Evolutionary conservation across 2,797 vertebrate genomes (phyloP).

Genomic region (Micromesistius poutassou): DNA sequence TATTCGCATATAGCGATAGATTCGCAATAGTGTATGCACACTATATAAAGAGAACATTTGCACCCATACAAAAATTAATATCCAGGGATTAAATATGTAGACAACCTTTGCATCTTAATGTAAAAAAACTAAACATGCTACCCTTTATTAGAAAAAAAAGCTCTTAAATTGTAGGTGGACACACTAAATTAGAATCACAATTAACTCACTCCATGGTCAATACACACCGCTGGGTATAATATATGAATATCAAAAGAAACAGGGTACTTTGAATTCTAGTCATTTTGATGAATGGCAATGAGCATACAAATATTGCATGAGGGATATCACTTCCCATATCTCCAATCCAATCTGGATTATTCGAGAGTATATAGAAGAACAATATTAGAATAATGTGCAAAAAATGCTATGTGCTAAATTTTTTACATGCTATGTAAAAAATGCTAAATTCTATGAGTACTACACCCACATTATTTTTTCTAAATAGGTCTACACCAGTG

Average conservation of each 20-base stretch:
- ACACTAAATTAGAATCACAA: background rate
- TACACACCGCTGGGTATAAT: background rate
- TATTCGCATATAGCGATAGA: no score
- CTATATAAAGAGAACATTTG: background rate
- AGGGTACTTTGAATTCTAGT: background rate
- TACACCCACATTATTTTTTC: background rate
- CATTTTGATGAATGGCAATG: background rate
- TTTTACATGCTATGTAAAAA: no score
- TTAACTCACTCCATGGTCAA: background rate
- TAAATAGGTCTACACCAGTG: background rate
- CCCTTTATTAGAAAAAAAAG: background rate
- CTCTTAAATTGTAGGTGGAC: background rate
- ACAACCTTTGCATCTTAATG: background rate
- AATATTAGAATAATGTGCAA: slow-evolving; percentile 3
- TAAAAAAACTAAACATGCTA: background rate
- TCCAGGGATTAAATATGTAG: background rate
- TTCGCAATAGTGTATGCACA: background rate
- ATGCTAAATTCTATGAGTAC: background rate
- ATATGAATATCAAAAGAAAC: background rate
- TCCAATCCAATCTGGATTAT: background rate
- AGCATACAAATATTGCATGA: background rate
- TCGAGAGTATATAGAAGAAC: background rate
- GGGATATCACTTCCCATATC: background rate
- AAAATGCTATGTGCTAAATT: no score
- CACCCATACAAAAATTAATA: background rate